These are phyloP conservation scores for Elanus axillaris DNA, from an alignment of 2,113 vertebrate genomes.

Conservation along the genomic window DNA sequence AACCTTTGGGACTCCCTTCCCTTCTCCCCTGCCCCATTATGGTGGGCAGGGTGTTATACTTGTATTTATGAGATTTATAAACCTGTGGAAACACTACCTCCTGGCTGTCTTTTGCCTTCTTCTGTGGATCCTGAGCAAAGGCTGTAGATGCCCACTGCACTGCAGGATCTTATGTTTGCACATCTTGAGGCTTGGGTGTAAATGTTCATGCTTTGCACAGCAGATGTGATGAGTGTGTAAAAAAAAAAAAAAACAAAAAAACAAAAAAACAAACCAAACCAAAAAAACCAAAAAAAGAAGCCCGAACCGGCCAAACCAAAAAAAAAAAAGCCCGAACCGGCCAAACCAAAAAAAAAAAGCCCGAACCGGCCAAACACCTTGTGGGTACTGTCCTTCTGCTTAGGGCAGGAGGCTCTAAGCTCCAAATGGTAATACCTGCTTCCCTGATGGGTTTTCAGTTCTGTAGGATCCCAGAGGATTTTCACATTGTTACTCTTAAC, in stretches of 20 bases:
- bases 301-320: too few relatives aligned
- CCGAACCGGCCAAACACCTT: too few relatives aligned
- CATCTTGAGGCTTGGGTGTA: background rate
- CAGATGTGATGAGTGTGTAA: background rate
- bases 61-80: conserved; percentile 68
- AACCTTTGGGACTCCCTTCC: background rate
- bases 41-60: conserved; percentile 30
- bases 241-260: background rate
- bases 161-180: background rate
- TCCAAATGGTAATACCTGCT: background rate
- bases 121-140: background rate
- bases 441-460: background rate
- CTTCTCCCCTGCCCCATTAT: conserved; percentile 21
- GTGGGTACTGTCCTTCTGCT: background rate
- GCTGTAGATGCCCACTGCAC: background rate
- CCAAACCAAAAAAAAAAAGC: too few relatives aligned
- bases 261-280: too few relatives aligned
- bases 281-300: background rate
- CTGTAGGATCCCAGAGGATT: background rate
- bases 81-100: conserved; percentile 29
- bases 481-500: background rate
- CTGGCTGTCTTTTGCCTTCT: background rate
- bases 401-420: background rate
- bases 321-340: too few relatives aligned
- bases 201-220: background rate